A percentile compares a stretch with the other conserved stretches of the same genome.
Conservation (phyloP, 2,888 invertebrate genomes). For the Sepioteuthis lessoniana region DNA sequence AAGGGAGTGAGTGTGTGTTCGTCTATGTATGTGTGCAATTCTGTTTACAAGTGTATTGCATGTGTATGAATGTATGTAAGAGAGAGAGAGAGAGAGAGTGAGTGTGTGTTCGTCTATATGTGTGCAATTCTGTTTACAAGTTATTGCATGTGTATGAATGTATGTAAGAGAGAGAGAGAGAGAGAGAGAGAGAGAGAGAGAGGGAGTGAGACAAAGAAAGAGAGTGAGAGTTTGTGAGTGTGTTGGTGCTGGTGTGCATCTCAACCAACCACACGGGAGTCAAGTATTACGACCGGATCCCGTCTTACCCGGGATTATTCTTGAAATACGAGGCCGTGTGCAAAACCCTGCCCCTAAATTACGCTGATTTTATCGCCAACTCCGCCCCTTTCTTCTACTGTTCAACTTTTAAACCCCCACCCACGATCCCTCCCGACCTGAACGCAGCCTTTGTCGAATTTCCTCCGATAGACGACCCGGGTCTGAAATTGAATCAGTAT, state of each 20-base stretch:
- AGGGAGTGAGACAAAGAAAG: no score
- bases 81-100: no score
- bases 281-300: conserved; percentile 23
- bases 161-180: no score
- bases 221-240: no score
- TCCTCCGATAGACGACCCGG: conserved; percentile 21
- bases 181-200: no score
- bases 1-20: not conserved
- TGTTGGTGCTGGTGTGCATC: not conserved
- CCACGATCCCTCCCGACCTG: not conserved
- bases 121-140: no score
- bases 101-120: no score
- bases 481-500: conserved; percentile 45
- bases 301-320: conserved; percentile 33
- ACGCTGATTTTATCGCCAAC: not conserved
- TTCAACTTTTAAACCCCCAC: not conserved
- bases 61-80: no score
- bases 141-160: no score
- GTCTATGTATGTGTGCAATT: not conserved
- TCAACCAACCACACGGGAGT: conserved; percentile 7
- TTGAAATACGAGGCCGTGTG: conserved; percentile 33
- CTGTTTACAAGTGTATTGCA: no score
- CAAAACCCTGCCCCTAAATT: conserved; percentile 33
- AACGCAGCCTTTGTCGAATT: not conserved
- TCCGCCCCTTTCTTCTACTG: not conserved